These are phyloP conservation scores for Aporophyla nigra DNA, from an alignment of 2,888 invertebrate species.

Conservation along the genomic window DNA sequence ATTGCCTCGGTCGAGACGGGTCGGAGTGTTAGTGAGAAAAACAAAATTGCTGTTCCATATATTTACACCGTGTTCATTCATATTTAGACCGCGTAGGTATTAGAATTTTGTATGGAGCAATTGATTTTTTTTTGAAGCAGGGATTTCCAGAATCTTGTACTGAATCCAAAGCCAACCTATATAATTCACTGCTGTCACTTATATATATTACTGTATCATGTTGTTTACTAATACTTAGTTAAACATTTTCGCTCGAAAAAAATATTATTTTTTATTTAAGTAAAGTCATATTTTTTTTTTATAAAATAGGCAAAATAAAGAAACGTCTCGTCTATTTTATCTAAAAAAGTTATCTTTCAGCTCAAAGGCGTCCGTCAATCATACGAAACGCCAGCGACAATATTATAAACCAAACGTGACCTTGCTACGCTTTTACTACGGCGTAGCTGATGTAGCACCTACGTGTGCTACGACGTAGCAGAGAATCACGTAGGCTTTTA, in stretches of 20 bases:
- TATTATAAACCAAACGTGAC: slow-evolving; percentile 9
- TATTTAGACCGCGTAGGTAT: no score
- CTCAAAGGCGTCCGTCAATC: neutral
- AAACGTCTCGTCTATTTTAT: neutral
- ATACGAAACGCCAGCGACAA: neutral
- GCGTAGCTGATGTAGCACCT: slow-evolving; percentile 23
- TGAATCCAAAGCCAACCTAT: neutral
- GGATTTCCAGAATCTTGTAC: no score
- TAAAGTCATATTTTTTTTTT: neutral
- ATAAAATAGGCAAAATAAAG: neutral
- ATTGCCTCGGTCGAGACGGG: no score
- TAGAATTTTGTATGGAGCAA: no score
- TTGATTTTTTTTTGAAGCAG: no score
- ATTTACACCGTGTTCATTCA: no score
- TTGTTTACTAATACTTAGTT: no score
- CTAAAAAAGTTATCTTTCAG: neutral
- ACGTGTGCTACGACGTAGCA: slow-evolving; percentile 40
- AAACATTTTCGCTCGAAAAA: no score
- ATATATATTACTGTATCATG: neutral
- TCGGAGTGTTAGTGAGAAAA: neutral
- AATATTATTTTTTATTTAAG: neutral
- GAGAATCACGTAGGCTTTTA: neutral
- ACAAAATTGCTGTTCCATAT: no score
- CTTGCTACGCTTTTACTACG: slow-evolving; percentile 38
- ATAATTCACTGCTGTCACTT: neutral